These are phyloP conservation scores for Polypedilum vanderplanki DNA, from an alignment of 1,140 invertebrate genomes.

Conservation along the genomic window DNA sequence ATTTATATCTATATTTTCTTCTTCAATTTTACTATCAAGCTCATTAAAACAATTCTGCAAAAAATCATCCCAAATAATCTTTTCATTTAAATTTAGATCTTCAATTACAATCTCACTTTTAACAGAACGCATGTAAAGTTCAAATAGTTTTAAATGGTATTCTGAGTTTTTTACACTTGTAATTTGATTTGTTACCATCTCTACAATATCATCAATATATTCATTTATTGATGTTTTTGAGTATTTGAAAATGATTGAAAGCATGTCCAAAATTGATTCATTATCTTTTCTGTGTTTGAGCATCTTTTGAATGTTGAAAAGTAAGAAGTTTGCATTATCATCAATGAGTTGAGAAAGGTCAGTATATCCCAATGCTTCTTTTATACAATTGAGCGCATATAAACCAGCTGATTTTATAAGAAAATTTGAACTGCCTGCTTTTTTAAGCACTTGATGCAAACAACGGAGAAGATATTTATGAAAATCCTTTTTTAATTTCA, in stretches of 20 bases:
- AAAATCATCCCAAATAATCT: constrained; percentile 29
- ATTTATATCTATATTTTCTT: neutral
- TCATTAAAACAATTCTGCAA: neutral
- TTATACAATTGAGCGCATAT: constrained; percentile 45
- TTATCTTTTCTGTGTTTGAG: constrained; percentile 44
- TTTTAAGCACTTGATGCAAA: constrained; percentile 38
- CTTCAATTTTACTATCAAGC: neutral
- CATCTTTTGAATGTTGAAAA: constrained; percentile 49
- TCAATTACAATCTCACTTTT: constrained; percentile 33
- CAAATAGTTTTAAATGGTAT: constrained; percentile 41
- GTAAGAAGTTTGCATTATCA: constrained; percentile 50
- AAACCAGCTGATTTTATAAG: constrained; percentile 37
- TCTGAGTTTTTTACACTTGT: constrained; percentile 35
- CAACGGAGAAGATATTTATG: constrained; percentile 37
- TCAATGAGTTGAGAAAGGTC: constrained; percentile 45
- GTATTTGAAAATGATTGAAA: constrained; percentile 49
- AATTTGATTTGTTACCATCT: constrained; percentile 45
- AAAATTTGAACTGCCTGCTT: constrained; percentile 34
- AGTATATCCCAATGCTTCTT: constrained; percentile 42
- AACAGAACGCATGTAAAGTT: constrained; percentile 38
- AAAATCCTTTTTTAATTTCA: constrained; percentile 37
- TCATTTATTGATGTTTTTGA: constrained; percentile 49
- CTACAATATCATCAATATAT: constrained; percentile 48
- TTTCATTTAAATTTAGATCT: neutral
- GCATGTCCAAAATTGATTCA: constrained; percentile 49